Base-by-base conservation (phyloP, 2,888 invertebrate genomes). In the Lasioglossum lativentre region DNA sequence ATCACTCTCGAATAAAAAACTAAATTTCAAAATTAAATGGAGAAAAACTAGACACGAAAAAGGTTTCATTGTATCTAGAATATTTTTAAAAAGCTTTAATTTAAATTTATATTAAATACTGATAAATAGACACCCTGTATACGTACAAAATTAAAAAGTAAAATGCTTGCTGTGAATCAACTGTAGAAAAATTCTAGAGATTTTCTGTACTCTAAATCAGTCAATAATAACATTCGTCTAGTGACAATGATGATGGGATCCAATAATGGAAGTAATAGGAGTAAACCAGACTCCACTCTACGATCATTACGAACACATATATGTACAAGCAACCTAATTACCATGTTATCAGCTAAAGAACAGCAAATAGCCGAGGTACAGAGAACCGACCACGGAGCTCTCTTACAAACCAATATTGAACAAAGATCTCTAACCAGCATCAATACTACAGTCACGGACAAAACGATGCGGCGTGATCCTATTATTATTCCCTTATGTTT, bases 301-400 rank as follows among this genome's bases (percentile, higher is more conserved):
- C 66, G 5, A 34, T 66, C 30, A 34, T 66, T 66, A 30, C 34
- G 34, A 66, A 16, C 30, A 66, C 66, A 66, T 66, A 66, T 19
- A 66, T 14, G 66, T 30, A 34, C 34, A 19, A 30, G 30, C 6
- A 66, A 34, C 34, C 66, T 19, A 34, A 66, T 66, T 66, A 63
- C 30, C 63, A 63, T 63, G 63, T 63, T 63, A 63, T 63, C 6
- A 63, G 63, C 30, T 63, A 63, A 63, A 63, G 27, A 66, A 66
- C 66, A 66, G 30, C 66, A 66, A 34, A 34, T 66, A 66, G 66
- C 34, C 66, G 30, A 66, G 34, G 19, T 66, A 19, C 34, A 66
- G 30, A 66, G 19, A 19, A 66, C 27, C 10, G 14, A 27, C 59
- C 59, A 59, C 27, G 4, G 14, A 59, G 5, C 34, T 19, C 19